Percentiles rank a stretch among this genome's conserved stretches.
Evolutionary conservation across 2,797 vertebrate species (phyloP).

Genomic region (Brachyalestes nurse): DNA sequence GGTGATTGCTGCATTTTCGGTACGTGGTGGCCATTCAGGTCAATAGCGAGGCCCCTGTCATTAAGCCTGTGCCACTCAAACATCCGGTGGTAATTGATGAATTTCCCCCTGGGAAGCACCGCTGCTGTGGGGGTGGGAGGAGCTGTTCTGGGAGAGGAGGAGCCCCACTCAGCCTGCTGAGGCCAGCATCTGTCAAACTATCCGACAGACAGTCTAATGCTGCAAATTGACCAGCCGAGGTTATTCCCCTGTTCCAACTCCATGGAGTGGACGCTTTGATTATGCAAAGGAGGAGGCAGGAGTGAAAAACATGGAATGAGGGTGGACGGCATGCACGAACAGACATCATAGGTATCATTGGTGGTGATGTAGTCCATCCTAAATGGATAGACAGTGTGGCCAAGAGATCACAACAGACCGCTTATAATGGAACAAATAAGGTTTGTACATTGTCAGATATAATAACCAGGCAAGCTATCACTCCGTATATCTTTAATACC

Average conservation of each 20-base stretch:
- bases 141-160: constrained; percentile 8
- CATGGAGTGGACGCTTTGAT: constrained; percentile 48
- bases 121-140: constrained; percentile 57
- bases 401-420: neutral
- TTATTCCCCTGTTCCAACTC: constrained; percentile 39
- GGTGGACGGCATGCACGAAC: constrained; percentile 28
- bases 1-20: constrained; percentile 68
- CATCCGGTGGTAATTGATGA: constrained; percentile 80
- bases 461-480: constrained; percentile 26
- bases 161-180: constrained; percentile 46
- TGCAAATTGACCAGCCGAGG: constrained; percentile 59
- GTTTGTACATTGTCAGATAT: constrained; percentile 5
- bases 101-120: constrained; percentile 65
- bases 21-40: constrained; percentile 72
- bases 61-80: constrained; percentile 82
- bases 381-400: neutral
- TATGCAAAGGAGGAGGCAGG: constrained; percentile 35
- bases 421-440: constrained; percentile 21
- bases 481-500: neutral
- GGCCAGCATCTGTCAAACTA: constrained; percentile 59
- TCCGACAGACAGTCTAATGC: constrained; percentile 57
- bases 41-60: constrained; percentile 78
- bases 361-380: neutral
- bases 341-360: neutral
- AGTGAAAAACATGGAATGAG: constrained; percentile 25